phyloP scores from a whole-genome alignment of 92 coral and sea anemone species.

The Hydrozoanthus gracilis region DNA sequence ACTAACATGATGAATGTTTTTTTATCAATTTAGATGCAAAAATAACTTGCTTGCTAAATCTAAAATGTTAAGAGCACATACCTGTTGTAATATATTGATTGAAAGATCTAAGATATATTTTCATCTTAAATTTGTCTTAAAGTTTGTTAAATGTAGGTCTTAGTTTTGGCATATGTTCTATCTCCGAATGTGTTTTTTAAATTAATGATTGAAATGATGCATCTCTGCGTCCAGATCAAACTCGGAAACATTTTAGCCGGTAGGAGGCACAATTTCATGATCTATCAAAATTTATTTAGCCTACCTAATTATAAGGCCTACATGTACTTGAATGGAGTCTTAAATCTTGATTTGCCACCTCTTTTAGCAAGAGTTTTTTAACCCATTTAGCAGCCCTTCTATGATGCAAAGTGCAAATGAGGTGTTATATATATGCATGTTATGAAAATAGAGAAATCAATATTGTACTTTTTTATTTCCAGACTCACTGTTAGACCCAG shows the following conservation, averaged over 20 bases:
- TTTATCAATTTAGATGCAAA: neutral
- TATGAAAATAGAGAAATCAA: no score
- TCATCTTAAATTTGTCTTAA: neutral
- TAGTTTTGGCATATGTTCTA: neutral
- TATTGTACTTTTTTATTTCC: neutral
- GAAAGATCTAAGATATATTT: constrained; percentile 11
- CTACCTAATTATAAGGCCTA: neutral
- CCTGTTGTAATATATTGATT: constrained; percentile 7
- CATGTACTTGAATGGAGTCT: neutral
- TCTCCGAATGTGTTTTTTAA: neutral
- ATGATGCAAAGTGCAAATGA: constrained; percentile 1
- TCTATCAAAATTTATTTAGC: neutral
- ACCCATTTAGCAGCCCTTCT: neutral
- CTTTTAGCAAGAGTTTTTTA: neutral
- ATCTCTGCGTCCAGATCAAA: neutral
- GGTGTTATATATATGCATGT: no score
- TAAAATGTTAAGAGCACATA: constrained; percentile 12
- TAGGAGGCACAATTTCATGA: neutral
- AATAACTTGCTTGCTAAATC: constrained; percentile 13
- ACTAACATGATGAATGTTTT: constrained; percentile 5
- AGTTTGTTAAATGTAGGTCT: neutral
- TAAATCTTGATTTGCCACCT: neutral
- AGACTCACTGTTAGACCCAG: constrained; percentile 1
- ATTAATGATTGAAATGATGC: neutral
- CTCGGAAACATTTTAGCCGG: neutral